Conservation (phyloP, 2,113 vertebrate genomes). For the Scophthalmus maximus region DNA sequence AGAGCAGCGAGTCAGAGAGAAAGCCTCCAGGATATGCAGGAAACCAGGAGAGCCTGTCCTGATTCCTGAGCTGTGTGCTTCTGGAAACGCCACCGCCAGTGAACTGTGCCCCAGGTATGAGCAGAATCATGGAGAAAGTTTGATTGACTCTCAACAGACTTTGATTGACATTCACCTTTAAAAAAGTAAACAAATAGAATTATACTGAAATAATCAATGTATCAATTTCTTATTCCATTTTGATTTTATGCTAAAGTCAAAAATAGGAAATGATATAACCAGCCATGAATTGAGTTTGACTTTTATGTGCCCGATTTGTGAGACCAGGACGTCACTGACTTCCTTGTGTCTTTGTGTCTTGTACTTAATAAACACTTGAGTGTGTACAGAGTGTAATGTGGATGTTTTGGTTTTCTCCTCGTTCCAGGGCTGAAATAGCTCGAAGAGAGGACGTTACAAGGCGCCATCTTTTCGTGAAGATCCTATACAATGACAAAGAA, state of each 20-base stretch:
- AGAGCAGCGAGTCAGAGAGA: slow-evolving; percentile 88
- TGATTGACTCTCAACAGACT: neutral
- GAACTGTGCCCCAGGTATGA: slow-evolving; percentile 91
- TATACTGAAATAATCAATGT: no score
- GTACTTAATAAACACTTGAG: neutral
- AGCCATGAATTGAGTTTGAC: no score
- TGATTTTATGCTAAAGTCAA: no score
- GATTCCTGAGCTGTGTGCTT: slow-evolving; percentile 88
- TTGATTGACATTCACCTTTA: neutral
- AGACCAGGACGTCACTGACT: no score
- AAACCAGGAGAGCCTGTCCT: slow-evolving; percentile 89
- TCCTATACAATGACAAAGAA: slow-evolving; percentile 96
- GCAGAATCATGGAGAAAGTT: neutral
- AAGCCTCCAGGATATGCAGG: slow-evolving; percentile 85
- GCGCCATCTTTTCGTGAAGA: slow-evolving; percentile 88
- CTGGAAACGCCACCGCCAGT: slow-evolving; percentile 86
- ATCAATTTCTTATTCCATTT: no score
- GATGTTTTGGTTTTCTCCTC: neutral
- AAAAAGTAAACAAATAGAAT: no score
- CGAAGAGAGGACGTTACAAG: slow-evolving; percentile 89
- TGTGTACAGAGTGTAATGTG: neutral
- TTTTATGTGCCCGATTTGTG: no score
- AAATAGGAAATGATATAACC: no score
- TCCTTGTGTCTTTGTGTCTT: no score
- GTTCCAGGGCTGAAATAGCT: slow-evolving; percentile 86